A percentile compares a stretch with the other conserved stretches of the same genome.
Conservation (phyloP, 2,888 invertebrate species). For the Metacarcinus magister region DNA sequence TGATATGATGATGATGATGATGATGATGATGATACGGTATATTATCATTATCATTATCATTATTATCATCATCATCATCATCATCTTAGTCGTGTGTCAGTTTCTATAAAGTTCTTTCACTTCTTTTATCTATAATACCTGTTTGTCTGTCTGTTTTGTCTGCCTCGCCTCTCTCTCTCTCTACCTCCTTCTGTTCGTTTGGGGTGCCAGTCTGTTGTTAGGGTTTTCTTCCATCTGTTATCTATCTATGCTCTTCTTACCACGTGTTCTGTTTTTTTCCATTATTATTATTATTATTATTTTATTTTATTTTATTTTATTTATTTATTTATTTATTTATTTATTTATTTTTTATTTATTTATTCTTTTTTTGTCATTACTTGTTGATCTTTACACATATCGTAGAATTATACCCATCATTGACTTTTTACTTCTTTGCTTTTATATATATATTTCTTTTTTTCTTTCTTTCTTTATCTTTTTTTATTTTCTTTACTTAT, state of each 20-base stretch:
- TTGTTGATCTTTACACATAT: background rate
- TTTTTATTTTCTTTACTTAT: background rate
- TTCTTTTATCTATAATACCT: background rate
- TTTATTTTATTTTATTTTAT: background rate
- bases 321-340: background rate
- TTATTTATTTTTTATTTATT: conserved; percentile 17
- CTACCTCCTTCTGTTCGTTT: too few relatives aligned
- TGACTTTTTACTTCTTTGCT: too few relatives aligned
- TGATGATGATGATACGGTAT: too few relatives aligned
- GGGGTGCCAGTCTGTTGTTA: too few relatives aligned
- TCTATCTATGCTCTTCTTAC: background rate
- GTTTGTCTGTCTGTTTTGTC: background rate
- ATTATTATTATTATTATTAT: conserved; percentile 55
- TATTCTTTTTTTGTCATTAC: background rate
- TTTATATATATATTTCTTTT: background rate
- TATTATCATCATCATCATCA: too few relatives aligned
- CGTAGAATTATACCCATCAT: too few relatives aligned
- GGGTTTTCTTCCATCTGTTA: too few relatives aligned
- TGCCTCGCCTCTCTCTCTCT: background rate
- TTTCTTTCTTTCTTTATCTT: background rate
- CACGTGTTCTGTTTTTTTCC: background rate
- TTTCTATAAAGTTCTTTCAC: too few relatives aligned
- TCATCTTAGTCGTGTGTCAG: too few relatives aligned
- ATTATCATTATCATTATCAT: too few relatives aligned
- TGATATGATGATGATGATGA: too few relatives aligned